Base-by-base conservation (phyloP, 2,888 invertebrate species). In the Drosophila nigritarsus region DNA sequence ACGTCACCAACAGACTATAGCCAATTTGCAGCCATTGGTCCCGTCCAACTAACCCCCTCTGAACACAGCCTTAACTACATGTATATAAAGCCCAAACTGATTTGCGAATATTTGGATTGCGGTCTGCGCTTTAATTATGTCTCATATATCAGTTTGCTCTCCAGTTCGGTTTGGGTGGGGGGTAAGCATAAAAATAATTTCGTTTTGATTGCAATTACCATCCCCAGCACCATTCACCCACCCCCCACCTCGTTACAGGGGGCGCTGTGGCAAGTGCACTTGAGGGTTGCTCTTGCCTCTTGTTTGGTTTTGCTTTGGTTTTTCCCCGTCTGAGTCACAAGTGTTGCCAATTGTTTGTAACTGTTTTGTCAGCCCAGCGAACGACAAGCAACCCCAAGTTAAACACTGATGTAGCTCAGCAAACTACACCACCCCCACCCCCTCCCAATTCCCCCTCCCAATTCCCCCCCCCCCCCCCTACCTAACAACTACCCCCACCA, bases 171-270 rank as follows among this genome's bases (percentile, higher is more conserved):
- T 24, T 15, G 49, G 54, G 48, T 68, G 62, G 72, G 62, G 63
- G 38, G 65, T 7, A 53, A 70, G 75, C 90, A 90, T 85, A 88
- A 88, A 88, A 85, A 91, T 91, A 91, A 92, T 91, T 91, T 91
- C 84, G 83, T 91, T 91, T 91, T 91, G 92, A 91, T 91, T 91
- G 91, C 91, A 90, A 91, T 91, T 90, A 90, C 87, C 83, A 73
- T 73, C 80, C 75, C 72, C 42, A 51, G 40, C 45, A 56, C 51
- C 54, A 63, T 36, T 53, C 56, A 68, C 5, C 29, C 55, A 3
- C 50, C 11, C 1, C 66, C 56, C 55, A 50, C 51, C 34, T 18
- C 32, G 15, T 9, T 6, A 20, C 38, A 30, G 24, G 13, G 53
- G 36, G 34, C 34, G 7, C 18, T 58, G 63, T 38, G 84, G 78